phyloP scores from a whole-genome alignment of 2,797 vertebrate species.

The Semotilus atromaculatus region DNA sequence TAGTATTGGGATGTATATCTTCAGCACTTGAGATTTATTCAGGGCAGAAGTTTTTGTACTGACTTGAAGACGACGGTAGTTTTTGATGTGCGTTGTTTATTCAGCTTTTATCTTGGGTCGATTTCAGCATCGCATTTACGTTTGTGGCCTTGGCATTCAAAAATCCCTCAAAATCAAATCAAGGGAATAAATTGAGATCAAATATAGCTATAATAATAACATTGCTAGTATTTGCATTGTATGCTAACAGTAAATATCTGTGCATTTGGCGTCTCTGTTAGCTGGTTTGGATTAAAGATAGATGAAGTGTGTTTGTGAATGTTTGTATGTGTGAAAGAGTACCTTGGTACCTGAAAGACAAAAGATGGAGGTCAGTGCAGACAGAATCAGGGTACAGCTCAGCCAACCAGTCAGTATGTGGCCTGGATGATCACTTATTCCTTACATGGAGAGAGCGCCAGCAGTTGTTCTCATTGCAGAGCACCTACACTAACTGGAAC shows the following conservation, averaged over 20 bases:
- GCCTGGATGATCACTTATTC: conserved; percentile 47
- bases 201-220: background rate
- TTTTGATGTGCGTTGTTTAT: background rate
- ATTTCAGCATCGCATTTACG: conserved; percentile 18
- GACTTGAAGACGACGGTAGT: background rate
- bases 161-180: background rate
- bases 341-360: conserved; percentile 26
- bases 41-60: conserved; percentile 7
- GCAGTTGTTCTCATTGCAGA: background rate
- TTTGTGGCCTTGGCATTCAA: conserved; percentile 48
- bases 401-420: conserved; percentile 45
- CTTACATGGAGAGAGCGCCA: conserved; percentile 54
- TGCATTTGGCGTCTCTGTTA: background rate
- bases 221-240: conserved; percentile 5
- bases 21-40: conserved; percentile 15
- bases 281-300: conserved; percentile 7
- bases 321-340: conserved; percentile 8
- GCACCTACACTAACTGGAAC: conserved; percentile 11
- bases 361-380: conserved; percentile 32
- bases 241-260: conserved; percentile 1
- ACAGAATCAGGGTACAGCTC: conserved; percentile 17
- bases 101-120: background rate
- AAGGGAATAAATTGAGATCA: background rate
- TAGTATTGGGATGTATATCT: background rate
- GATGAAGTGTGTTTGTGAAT: conserved; percentile 10